Percentiles rank a stretch among this genome's conserved stretches.
phyloP scores from a whole-genome alignment of 2,797 vertebrate species.

The Rhodeus uyekii region DNA sequence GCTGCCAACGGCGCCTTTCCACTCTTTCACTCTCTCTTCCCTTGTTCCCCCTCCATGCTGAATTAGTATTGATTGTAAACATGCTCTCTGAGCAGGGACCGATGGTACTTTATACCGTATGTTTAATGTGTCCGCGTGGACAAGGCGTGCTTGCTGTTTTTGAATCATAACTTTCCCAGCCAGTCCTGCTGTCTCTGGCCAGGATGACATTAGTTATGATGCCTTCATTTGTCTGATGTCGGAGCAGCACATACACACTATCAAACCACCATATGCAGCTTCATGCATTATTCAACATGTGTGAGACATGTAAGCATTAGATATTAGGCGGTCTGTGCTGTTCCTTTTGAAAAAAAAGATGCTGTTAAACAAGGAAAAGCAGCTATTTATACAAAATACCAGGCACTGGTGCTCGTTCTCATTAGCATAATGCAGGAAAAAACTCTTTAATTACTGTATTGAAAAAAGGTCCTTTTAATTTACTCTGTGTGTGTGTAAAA shows the following conservation, averaged over 20 bases:
- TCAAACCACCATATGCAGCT: slow-evolving; percentile 43
- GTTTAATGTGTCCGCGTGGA: slow-evolving; percentile 59
- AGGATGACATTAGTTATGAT: neutral
- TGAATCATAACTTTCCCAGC: neutral
- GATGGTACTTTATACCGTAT: slow-evolving; percentile 49
- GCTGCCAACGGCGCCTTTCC: slow-evolving; percentile 42
- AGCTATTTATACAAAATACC: neutral
- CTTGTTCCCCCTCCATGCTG: slow-evolving; percentile 17
- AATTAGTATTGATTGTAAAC: slow-evolving; percentile 44
- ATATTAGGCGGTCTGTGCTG: slow-evolving; percentile 29
- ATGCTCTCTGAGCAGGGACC: slow-evolving; percentile 17
- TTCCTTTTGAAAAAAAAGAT: neutral
- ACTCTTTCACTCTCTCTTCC: slow-evolving; percentile 18
- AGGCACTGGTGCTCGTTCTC: neutral
- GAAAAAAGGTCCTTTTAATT: neutral
- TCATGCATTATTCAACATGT: slow-evolving; percentile 50
- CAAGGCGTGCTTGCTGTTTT: neutral
- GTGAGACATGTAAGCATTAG: slow-evolving; percentile 34
- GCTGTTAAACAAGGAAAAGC: neutral
- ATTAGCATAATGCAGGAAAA: neutral
- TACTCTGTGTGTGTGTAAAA: too few relatives aligned
- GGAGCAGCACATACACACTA: slow-evolving; percentile 42
- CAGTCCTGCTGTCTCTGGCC: neutral
- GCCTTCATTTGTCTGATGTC: slow-evolving; percentile 13
- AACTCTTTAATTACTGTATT: neutral